Evolutionary conservation across 2,888 invertebrate species (phyloP).

Genomic region (Drosophila macrospina): DNA sequence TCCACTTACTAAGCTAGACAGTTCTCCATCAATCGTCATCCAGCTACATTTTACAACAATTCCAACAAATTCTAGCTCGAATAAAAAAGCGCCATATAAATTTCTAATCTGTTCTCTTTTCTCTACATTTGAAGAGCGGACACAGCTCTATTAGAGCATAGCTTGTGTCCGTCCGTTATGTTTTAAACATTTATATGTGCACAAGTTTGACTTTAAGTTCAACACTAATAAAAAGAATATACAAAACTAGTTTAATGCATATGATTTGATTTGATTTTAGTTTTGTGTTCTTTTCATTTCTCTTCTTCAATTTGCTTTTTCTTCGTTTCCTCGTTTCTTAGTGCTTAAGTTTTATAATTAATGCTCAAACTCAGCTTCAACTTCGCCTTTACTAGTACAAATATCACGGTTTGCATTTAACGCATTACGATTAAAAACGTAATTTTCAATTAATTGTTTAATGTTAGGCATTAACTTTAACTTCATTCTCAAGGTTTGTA

Average conservation of each 20-base stretch:
- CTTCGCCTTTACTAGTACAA: slow-evolving; percentile 82
- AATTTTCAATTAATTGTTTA: slow-evolving; percentile 51
- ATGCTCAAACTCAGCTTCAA: slow-evolving; percentile 51
- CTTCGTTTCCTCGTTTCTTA: slow-evolving; percentile 29
- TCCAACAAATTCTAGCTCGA: slow-evolving; percentile 30
- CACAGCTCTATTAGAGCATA: slow-evolving; percentile 10
- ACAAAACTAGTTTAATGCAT: slow-evolving; percentile 72
- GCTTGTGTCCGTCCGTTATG: slow-evolving; percentile 44
- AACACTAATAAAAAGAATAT: slow-evolving; percentile 78
- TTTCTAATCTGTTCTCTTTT: slow-evolving; percentile 24
- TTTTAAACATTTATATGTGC: slow-evolving; percentile 79
- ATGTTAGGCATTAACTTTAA: slow-evolving; percentile 45
- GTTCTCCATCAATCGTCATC: slow-evolving; percentile 1
- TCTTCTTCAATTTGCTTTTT: slow-evolving; percentile 14
- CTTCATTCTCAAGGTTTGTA: slow-evolving; percentile 43
- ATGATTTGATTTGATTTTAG: slow-evolving; percentile 45
- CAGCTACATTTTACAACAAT: slow-evolving; percentile 14
- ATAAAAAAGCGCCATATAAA: slow-evolving; percentile 50
- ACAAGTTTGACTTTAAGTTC: slow-evolving; percentile 79
- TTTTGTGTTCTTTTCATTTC: slow-evolving; percentile 23
- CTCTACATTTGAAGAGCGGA: slow-evolving; percentile 16
- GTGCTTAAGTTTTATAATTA: slow-evolving; percentile 49
- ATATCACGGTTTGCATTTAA: slow-evolving; percentile 81
- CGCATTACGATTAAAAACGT: slow-evolving; percentile 58
- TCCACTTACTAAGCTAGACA: slow-evolving; percentile 24